These are phyloP conservation scores for Cheilinus undulatus DNA, from an alignment of 2,113 vertebrate species.

Conservation along the genomic window DNA sequence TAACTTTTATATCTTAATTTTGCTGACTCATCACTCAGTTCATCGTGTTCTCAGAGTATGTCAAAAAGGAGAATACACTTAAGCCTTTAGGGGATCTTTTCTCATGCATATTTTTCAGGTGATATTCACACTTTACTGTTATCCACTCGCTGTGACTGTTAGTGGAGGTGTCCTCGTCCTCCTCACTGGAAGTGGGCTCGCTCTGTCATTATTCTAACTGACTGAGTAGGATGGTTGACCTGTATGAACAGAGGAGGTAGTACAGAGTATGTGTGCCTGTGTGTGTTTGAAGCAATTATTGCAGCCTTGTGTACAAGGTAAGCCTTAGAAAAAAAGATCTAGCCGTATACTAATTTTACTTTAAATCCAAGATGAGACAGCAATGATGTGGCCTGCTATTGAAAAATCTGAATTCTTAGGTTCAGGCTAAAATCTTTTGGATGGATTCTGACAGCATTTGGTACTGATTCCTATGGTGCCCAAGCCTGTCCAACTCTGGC, in stretches of 20 bases:
- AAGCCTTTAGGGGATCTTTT: not conserved
- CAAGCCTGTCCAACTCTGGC: no score
- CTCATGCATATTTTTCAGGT: constrained; percentile 12
- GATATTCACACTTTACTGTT: constrained; percentile 11
- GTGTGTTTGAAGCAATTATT: constrained; percentile 1
- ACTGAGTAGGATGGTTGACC: constrained; percentile 62
- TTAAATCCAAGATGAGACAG: no score
- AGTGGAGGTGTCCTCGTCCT: constrained; percentile 53
- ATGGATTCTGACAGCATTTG: no score
- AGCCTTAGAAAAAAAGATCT: not conserved
- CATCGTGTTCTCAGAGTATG: not conserved
- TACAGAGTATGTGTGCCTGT: constrained; percentile 23
- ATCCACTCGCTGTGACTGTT: constrained; percentile 45
- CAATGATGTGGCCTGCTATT: no score
- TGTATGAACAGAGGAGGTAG: constrained; percentile 46
- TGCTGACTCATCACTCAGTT: not conserved
- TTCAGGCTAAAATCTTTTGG: no score
- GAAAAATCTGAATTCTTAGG: no score
- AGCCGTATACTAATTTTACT: not conserved
- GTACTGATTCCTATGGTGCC: no score
- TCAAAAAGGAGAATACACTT: not conserved
- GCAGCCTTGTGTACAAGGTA: not conserved
- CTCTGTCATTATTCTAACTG: constrained; percentile 55
- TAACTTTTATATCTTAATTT: not conserved
- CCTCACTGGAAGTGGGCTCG: constrained; percentile 57